phyloP scores from a whole-genome alignment of 2,797 vertebrate species.

The Hozukius guyotensis region DNA sequence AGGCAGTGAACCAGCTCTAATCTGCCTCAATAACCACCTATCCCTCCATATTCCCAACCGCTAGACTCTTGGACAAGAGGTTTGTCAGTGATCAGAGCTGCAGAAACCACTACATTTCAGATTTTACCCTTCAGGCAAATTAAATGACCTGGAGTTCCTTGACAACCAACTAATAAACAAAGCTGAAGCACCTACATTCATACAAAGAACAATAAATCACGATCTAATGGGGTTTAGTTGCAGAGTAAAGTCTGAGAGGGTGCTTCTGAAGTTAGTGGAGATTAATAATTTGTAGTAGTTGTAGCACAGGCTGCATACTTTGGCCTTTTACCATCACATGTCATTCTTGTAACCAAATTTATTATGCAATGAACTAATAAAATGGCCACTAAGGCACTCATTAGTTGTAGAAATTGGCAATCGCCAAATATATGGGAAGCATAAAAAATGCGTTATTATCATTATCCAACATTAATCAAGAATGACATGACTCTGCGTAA shows the following conservation, averaged over 20 bases:
- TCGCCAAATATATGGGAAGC: neutral
- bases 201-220: neutral
- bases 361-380: neutral
- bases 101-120: neutral
- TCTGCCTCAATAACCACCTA: conserved; percentile 23
- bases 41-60: neutral
- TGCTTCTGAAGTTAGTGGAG: neutral
- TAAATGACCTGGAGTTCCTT: neutral
- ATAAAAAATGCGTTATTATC: neutral
- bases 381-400: neutral
- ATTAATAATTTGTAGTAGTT: neutral
- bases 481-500: neutral
- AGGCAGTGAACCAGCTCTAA: conserved; percentile 33
- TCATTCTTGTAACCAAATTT: neutral
- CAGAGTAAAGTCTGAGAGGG: neutral
- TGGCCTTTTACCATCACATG: neutral
- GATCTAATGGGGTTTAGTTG: neutral
- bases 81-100: neutral
- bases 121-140: neutral
- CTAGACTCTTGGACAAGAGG: conserved; percentile 7
- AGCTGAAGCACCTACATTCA: neutral
- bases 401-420: neutral
- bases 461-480: neutral
- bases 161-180: neutral
- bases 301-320: neutral